Evolutionary conservation across 2,113 vertebrate species (phyloP), one percentile per base, ranked within the genome.

Genomic region (Apodemus speciosus): DNA sequence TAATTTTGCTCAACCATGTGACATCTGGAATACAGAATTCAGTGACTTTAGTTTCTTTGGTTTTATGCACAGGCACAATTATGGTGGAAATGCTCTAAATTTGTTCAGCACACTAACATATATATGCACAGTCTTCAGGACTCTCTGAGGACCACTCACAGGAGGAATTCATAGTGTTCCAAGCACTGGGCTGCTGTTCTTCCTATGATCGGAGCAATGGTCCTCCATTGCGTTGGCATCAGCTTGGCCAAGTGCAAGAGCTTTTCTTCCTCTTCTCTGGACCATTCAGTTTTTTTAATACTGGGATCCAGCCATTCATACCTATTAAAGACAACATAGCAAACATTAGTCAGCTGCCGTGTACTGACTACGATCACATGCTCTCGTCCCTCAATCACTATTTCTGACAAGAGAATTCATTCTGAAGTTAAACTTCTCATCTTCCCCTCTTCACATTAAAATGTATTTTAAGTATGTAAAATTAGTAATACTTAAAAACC

Each of bases 271-370:
- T 99, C 99, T 92, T 99, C 99, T 96, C 99, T 98, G 75, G 99
- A 99, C 99, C 99, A 99, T 95, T 99, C 99, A 35, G 99, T 99
- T 97, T 99, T 99, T 96, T 99, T 99, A 97, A 99, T 99, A 97
- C 99, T 99, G 1, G 99, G 99, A 92, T 99, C 99, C 90, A 99
- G 97, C 99, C 99, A 99, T 66, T 99, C 99, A 2, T 99, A 99
- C 99, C 99, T 99, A 95, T 96, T 79, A 85, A 94, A 92, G 43
- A 95, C 15, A 91, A 3, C 40, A 81, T 40, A 68, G 89, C 60
- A 81, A 46, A 75, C 20, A 51, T 80, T 93, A 81, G 90, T 35
- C 56, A 68, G 27, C 64, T 73, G 90, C 35, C 51, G 85, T 76
- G 84, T 2, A 56, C 77, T 68, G 40, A 81, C 7, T 58, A 93